phyloP scores from a whole-genome alignment of 2,888 invertebrate species.

The Cerceris ruficornis region DNA sequence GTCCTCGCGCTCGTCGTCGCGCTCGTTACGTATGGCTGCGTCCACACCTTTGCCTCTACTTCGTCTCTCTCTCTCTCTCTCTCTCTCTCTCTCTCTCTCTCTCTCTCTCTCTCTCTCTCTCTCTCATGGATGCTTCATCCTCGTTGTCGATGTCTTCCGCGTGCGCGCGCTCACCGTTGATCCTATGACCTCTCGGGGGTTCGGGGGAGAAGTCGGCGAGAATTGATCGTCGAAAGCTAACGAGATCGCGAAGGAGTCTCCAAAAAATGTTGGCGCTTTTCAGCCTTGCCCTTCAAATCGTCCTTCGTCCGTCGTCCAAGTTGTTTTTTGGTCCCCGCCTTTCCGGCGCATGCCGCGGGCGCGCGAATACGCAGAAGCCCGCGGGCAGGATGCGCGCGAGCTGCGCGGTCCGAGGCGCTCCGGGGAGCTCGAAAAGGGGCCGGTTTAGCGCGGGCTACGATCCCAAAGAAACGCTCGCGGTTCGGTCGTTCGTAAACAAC shows the following conservation, averaged over 20 bases:
- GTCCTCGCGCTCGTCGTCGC: slow-evolving; percentile 15
- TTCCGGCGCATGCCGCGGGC: slow-evolving; percentile 26
- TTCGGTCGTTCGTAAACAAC: slow-evolving; percentile 38
- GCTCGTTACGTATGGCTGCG: neutral
- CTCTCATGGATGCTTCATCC: neutral
- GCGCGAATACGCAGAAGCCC: slow-evolving; percentile 28
- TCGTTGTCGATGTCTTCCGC: slow-evolving; percentile 29
- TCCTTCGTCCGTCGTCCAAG: slow-evolving; percentile 2
- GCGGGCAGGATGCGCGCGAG: slow-evolving; percentile 40
- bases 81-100: slow-evolving; percentile 1
- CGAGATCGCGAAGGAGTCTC: no score
- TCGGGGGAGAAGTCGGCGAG: no score
- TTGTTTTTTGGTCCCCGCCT: slow-evolving; percentile 38
- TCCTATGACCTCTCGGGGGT: neutral
- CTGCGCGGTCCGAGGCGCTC: slow-evolving; percentile 29
- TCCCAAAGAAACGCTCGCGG: slow-evolving; percentile 40
- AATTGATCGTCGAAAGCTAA: no score
- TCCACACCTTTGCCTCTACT: neutral
- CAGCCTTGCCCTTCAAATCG: neutral
- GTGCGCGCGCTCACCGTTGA: slow-evolving; percentile 17
- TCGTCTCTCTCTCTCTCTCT: slow-evolving; percentile 3
- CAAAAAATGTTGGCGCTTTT: no score
- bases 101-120: neutral
- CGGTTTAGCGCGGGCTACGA: slow-evolving; percentile 35
- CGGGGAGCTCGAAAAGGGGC: slow-evolving; percentile 49